phyloP scores from a whole-genome alignment of 2,113 vertebrate species.

The Nothoprocta perdicaria region DNA sequence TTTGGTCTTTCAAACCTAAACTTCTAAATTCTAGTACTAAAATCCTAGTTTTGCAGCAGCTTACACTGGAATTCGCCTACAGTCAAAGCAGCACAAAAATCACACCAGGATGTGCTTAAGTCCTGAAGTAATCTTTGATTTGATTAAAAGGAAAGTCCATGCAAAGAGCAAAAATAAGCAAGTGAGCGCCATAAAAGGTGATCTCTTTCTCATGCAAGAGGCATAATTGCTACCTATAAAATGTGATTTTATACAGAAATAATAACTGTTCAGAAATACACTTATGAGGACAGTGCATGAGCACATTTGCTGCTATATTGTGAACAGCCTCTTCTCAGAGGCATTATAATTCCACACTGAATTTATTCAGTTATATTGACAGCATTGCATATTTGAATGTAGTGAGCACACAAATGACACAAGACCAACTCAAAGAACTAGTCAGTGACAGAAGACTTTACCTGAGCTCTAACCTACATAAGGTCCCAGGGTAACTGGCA shows the following conservation, averaged over 20 bases:
- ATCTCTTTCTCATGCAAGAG: background rate
- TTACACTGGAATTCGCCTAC: background rate
- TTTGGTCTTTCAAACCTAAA: background rate
- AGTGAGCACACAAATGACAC: accelerated
- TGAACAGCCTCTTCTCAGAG: background rate
- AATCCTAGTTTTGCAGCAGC: background rate
- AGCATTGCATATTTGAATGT: background rate
- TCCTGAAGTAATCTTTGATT: background rate
- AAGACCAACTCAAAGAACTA: background rate
- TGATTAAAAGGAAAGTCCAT: background rate
- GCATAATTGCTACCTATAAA: background rate
- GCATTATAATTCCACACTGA: accelerated
- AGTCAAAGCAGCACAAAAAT: background rate
- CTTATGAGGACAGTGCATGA: accelerated
- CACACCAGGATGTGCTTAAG: background rate
- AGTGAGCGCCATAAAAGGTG: background rate
- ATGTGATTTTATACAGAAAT: background rate
- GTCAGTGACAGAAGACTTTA: accelerated
- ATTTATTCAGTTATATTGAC: background rate
- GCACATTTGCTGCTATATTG: background rate
- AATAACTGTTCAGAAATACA: background rate
- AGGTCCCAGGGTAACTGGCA: accelerated
- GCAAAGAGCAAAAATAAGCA: background rate
- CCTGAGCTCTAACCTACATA: accelerated
- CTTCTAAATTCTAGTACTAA: background rate